phyloP scores from a whole-genome alignment of 2,888 invertebrate species.

The Tenthredo notha region DNA sequence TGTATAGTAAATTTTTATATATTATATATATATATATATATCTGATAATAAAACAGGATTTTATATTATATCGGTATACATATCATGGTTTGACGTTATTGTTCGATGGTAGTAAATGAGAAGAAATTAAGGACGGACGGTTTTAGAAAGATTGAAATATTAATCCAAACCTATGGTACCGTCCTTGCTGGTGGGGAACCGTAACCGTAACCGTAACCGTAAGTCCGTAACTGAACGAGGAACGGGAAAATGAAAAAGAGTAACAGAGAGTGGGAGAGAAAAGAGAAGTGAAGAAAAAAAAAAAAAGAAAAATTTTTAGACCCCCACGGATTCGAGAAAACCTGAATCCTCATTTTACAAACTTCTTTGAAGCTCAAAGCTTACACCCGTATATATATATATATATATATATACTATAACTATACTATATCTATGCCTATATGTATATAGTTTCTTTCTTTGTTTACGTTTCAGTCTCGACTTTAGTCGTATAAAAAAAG shows the following conservation, averaged over 20 bases:
- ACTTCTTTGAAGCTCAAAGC: background rate
- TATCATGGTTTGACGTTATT: background rate
- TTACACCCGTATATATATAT: background rate
- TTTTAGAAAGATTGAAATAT: background rate
- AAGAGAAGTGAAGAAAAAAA: background rate
- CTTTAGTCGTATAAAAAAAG: slow-evolving; percentile 25
- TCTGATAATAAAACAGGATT: no score
- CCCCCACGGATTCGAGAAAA: slow-evolving; percentile 1
- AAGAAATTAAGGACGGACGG: background rate
- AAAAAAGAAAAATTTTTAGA: background rate
- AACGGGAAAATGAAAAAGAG: background rate
- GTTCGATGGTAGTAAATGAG: background rate
- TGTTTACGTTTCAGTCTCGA: slow-evolving; percentile 44
- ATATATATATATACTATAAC: background rate
- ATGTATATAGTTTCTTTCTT: background rate
- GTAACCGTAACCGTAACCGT: background rate
- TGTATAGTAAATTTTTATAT: no score
- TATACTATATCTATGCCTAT: background rate
- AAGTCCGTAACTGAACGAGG: background rate
- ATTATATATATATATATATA: no score
- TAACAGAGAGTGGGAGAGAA: background rate
- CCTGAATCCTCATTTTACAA: background rate
- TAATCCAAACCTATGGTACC: background rate
- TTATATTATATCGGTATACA: background rate
- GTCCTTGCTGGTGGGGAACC: slow-evolving; percentile 9